Evolutionary conservation across 2,797 vertebrate genomes (phyloP).

Genomic region (Epinephelus malabaricus): DNA sequence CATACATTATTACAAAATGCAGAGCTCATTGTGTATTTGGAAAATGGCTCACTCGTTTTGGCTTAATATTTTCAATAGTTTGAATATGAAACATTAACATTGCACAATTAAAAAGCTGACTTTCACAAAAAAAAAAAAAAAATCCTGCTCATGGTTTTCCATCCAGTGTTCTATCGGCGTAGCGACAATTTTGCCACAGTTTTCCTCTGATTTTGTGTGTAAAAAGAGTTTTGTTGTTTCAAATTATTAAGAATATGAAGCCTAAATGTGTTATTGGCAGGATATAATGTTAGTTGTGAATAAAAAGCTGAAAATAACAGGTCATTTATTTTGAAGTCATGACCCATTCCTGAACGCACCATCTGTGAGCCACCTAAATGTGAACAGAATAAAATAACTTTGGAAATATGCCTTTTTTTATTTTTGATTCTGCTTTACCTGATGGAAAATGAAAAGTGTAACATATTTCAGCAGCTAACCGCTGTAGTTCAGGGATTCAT

Average conservation of each 20-base stretch:
- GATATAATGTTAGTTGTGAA: background rate
- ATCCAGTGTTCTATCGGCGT: background rate
- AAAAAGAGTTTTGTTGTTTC: background rate
- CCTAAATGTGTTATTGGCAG: background rate
- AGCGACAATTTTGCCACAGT: background rate
- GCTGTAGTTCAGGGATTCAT: background rate
- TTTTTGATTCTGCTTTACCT: slow-evolving; percentile 19
- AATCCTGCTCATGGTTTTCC: background rate
- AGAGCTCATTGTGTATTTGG: slow-evolving; percentile 1
- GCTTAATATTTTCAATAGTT: slow-evolving; percentile 24
- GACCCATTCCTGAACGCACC: slow-evolving; percentile 4
- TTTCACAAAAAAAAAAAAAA: background rate
- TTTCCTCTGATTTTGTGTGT: background rate
- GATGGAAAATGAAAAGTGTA: slow-evolving; percentile 20
- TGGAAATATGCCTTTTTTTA: slow-evolving; percentile 5
- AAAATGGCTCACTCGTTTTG: slow-evolving; percentile 5
- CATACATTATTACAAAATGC: background rate
- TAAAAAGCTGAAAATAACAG: background rate
- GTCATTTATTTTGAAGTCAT: background rate
- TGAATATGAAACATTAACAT: slow-evolving; percentile 8
- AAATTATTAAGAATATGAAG: slow-evolving; percentile 3
- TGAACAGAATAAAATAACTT: slow-evolving; percentile 69
- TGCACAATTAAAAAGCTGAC: background rate
- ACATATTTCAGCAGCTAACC: slow-evolving; percentile 19
- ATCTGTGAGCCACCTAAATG: slow-evolving; percentile 32